phyloP scores from a whole-genome alignment of 2,888 invertebrate genomes.

The Lymantria monacha region DNA sequence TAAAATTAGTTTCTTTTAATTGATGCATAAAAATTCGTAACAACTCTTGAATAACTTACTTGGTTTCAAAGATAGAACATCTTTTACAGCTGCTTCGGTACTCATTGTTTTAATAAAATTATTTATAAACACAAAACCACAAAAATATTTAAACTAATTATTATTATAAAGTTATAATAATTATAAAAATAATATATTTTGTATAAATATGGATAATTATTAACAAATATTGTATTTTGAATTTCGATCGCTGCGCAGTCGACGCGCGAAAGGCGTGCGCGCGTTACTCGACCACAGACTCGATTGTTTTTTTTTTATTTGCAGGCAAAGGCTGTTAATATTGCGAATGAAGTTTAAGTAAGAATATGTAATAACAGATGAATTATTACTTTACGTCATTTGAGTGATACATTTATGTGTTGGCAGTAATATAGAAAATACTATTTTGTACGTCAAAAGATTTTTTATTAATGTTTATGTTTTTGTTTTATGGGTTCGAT shows the following conservation, averaged over 20 bases:
- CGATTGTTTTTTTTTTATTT: neutral
- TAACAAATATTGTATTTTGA: neutral
- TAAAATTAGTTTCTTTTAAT: too few relatives aligned
- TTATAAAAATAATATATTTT: too few relatives aligned
- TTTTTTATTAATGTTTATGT: too few relatives aligned
- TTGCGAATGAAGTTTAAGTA: neutral
- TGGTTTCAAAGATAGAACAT: neutral
- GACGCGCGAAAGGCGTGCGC: slow-evolving; percentile 1
- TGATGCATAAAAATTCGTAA: neutral
- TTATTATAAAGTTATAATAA: too few relatives aligned
- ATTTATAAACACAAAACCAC: neutral
- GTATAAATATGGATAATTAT: too few relatives aligned
- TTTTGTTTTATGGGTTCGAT: too few relatives aligned
- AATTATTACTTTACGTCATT: too few relatives aligned
- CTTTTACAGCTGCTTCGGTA: neutral
- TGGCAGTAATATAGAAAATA: too few relatives aligned
- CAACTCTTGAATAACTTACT: neutral
- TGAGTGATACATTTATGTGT: too few relatives aligned
- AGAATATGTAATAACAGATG: too few relatives aligned
- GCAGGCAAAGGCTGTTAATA: neutral
- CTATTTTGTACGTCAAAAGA: too few relatives aligned
- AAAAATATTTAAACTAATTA: neutral
- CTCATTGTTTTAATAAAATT: neutral
- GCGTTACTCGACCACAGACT: neutral
- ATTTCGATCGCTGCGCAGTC: neutral